Base-by-base conservation (phyloP, 2,113 vertebrate species). In the Macaca mulatta region DNA sequence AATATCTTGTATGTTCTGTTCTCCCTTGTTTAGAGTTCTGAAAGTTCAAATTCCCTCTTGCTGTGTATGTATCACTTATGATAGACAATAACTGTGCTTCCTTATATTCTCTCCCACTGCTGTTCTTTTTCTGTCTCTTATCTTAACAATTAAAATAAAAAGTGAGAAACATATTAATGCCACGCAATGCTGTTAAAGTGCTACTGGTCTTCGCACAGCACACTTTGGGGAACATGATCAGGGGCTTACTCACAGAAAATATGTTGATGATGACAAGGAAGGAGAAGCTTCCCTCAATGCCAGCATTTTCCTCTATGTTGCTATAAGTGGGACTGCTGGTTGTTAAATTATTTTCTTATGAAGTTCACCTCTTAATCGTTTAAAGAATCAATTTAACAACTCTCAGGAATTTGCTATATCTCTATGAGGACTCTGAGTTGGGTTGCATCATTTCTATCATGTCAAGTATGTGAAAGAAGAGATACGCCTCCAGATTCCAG, bases 331-430 rank as follows among this genome's bases (percentile, higher is more conserved):
- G 88, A 97, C 75, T 43, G 3, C 27, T 86, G 48, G 23, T 91
- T 82, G 17, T 95, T 87, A 89, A 92, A 70, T 82, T 32, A 35
- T 38, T 84, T 89, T 82, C 86, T 84, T 23, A 23, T 93, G 20
- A 82, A 45, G 90, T 11, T 12, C 45, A 81, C 35, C 64, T 96
- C 87, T 69, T 55, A 23, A 85, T 79, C 38, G 45, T 84, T 35
- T 6, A 87, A 59, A 25, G 83, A 87, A 43, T 81, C 40, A 59
- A 67, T 88, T 14, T 61, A 92, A 84, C 52, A 64, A 13, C 7
- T 93, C 6, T 48, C 10, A 79, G 32, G 35, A 84, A 61, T 88
- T 70, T 95, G 43, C 3, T 48, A 27, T 13, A 45, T 59, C 57
- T 74, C 8, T 35, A 1, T 48, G 32, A 85, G 45, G n/a, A 3